Conservation (phyloP, 2,888 invertebrate genomes). For the Drosophila barbarae region DNA sequence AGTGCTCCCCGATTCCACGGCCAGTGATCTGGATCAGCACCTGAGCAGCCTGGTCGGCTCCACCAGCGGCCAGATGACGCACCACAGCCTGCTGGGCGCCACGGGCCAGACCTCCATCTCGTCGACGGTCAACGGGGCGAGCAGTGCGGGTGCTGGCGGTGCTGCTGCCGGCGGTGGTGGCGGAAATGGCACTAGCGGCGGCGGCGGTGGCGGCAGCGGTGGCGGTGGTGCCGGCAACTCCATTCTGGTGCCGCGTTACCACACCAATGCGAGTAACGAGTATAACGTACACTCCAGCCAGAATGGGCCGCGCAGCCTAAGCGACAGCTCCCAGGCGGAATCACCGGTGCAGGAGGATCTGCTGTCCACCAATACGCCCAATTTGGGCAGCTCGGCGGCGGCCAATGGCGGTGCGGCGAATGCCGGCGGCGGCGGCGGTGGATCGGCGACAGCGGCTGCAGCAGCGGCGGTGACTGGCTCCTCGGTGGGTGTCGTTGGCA, state of each 20-base stretch:
- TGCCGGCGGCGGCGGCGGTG: constrained; percentile 61
- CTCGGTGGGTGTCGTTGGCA: constrained; percentile 43
- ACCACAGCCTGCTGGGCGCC: constrained; percentile 79
- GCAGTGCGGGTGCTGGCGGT: constrained; percentile 58
- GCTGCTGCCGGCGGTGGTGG: constrained; percentile 44
- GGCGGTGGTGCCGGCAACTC: constrained; percentile 72
- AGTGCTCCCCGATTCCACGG: constrained; percentile 90
- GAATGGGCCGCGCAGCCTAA: constrained; percentile 87
- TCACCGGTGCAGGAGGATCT: constrained; percentile 90
- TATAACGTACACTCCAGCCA: constrained; percentile 82
- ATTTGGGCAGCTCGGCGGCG: constrained; percentile 81
- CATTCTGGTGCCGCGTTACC: constrained; percentile 85
- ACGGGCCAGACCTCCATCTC: constrained; percentile 80
- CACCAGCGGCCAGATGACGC: constrained; percentile 80
- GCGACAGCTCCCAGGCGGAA: constrained; percentile 91
- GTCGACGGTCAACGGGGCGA: constrained; percentile 76
- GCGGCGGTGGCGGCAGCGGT: constrained; percentile 38
- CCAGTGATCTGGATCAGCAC: constrained; percentile 87
- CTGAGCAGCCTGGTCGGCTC: constrained; percentile 84
- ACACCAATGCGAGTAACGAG: constrained; percentile 83
- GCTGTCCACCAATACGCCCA: constrained; percentile 84
- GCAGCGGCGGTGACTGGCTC: constrained; percentile 80
- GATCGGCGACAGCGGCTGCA: constrained; percentile 69
- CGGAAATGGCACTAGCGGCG: constrained; percentile 37
- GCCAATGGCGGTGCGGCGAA: constrained; percentile 51